Conservation (phyloP, 2,888 invertebrate species). For the Mamestra brassicae region DNA sequence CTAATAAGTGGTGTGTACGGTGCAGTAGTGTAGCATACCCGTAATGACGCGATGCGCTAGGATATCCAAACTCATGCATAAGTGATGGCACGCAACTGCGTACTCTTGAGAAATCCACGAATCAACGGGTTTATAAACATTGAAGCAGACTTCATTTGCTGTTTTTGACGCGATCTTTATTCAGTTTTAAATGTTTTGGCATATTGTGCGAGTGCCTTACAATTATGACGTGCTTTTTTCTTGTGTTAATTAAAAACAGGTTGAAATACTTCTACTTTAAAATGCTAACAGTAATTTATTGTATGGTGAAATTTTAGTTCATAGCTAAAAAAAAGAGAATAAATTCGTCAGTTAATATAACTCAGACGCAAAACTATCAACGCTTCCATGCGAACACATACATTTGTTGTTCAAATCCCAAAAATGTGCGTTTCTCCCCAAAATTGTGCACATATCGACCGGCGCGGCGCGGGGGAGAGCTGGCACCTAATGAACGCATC, state of each 20-base stretch:
- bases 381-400: slow-evolving; percentile 11
- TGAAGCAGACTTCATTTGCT: background rate
- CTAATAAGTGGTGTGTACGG: background rate
- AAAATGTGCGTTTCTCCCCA: slow-evolving; percentile 40
- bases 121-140: background rate
- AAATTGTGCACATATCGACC: slow-evolving; percentile 51
- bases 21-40: background rate
- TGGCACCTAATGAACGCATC: slow-evolving; percentile 70
- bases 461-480: slow-evolving; percentile 12
- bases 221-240: background rate
- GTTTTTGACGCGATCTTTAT: background rate
- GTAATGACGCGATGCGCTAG: too few relatives aligned
- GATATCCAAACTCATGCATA: slow-evolving; percentile 39
- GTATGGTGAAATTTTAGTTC: background rate
- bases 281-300: background rate
- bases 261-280: background rate
- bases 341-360: background rate
- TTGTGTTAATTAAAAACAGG: background rate
- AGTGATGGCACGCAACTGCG: slow-evolving; percentile 37
- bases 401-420: slow-evolving; percentile 39
- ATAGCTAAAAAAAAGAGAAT: background rate
- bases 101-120: slow-evolving; percentile 1
- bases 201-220: slow-evolving; percentile 2
- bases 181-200: slow-evolving; percentile 10
- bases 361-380: background rate